Evolutionary conservation across 2,113 vertebrate genomes (phyloP), one percentile per base, ranked within the genome.

Genomic region (Psittacula cyanocephala): DNA sequence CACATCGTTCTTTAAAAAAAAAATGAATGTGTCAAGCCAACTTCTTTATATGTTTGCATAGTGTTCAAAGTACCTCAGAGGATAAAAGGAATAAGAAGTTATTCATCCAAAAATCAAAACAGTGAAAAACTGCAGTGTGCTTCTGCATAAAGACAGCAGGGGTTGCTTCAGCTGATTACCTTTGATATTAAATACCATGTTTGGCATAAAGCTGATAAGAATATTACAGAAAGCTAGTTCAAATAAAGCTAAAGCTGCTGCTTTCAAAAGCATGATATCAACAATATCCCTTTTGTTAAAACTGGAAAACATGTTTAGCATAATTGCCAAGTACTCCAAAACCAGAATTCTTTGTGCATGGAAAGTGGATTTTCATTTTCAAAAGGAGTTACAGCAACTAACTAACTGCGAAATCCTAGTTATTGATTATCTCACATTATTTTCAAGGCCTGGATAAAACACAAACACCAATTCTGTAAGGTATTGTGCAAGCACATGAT

Each of bases 281-380:
- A 96, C 90, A 97, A 84, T 96, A 93, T 81, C 93, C 47, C 77
- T 89, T 96, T 95, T 96, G 94, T 97, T 96, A 93, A 93, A 75
- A 75, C 29, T 83, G 82, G 22, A 96, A 94, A 91, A 88, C 50
- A 83, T 67, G 35, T 78, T 94, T 91, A 95, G 64, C 50, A 57
- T 95, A 94, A 93, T 76, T 75, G 59, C 88, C 67, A 91, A 81
- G 29, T 74, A 57, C 13, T 88, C 62, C 47, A 81, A 94, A 96
- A 49, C 37, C 43, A 89, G 86, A 81, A 67, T 86, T 77, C 13
- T 88, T 89, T 81, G 29, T 78, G 28, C 69, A 10, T 33, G 17
- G 57, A 71, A 94, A 53, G 77, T 52, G 17, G 47, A 24, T 82
- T 89, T 84, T 76, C 47, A 47, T 88, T 74, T 91, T 90, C 67